phyloP scores from a whole-genome alignment of 2,113 vertebrate species.

The Otis tarda region DNA sequence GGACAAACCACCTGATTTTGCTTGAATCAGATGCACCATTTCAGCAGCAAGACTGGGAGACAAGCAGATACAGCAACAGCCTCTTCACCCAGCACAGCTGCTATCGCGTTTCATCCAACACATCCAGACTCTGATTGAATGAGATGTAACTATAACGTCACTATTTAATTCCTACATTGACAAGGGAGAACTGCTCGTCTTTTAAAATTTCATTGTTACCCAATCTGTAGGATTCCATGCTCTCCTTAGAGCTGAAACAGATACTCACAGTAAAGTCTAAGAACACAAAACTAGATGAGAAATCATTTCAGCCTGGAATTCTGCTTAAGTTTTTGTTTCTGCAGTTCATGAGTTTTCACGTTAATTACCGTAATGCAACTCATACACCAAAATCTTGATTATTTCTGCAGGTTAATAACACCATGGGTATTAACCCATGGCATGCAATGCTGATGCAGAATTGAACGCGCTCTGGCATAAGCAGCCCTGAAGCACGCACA shows the following conservation, averaged over 20 bases:
- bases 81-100: neutral
- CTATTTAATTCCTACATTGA: fast-evolving
- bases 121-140: neutral
- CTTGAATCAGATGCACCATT: no score
- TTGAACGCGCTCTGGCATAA: fast-evolving
- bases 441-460: neutral
- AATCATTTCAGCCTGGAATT: neutral
- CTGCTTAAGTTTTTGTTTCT: neutral
- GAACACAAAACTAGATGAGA: neutral
- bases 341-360: neutral
- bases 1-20: neutral
- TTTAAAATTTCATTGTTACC: neutral
- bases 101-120: neutral
- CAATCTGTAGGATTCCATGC: neutral
- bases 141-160: neutral
- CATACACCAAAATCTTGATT: neutral
- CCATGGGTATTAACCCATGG: fast-evolving
- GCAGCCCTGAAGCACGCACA: neutral
- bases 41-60: neutral
- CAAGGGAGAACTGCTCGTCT: neutral
- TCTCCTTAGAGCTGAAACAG: neutral
- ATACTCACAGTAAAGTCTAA: neutral
- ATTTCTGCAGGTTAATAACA: neutral
- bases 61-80: neutral
- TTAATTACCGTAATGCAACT: neutral